phyloP scores from a whole-genome alignment of 2,113 vertebrate genomes.

The Mormyrus lacerda region DNA sequence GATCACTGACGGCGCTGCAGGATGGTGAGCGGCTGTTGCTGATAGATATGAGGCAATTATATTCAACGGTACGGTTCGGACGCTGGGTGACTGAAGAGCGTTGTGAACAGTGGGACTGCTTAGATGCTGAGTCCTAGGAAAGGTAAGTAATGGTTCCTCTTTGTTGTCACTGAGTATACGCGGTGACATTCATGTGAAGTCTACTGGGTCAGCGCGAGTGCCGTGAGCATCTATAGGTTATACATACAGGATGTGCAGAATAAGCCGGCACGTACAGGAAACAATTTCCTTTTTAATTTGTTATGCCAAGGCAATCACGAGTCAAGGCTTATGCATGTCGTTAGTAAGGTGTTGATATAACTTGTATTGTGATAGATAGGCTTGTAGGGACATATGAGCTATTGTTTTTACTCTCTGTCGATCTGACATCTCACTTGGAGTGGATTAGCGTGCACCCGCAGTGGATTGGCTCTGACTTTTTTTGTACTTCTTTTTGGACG shows the following conservation, averaged over 20 bases:
- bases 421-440: not conserved
- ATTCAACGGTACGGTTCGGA: not conserved
- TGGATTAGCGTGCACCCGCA: not conserved
- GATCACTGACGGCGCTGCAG: not conserved
- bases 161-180: not conserved
- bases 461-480: not conserved
- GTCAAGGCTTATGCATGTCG: not conserved
- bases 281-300: not conserved
- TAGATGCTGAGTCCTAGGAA: constrained; percentile 11
- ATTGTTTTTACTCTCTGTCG: not conserved
- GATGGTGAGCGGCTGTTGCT: not conserved
- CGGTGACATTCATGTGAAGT: not conserved
- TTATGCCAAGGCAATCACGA: not conserved
- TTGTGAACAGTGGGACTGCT: not conserved
- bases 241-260: not conserved
- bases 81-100: not conserved
- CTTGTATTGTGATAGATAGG: not conserved
- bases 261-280: not conserved
- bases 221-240: not conserved
- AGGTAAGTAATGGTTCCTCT: constrained; percentile 15
- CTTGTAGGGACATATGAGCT: not conserved
- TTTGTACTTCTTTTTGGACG: not conserved
- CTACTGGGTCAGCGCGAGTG: not conserved
- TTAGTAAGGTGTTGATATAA: not conserved
- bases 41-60: not conserved